Base-by-base conservation (phyloP, 2,797 vertebrate genomes). In the Notolabrus celidotus region DNA sequence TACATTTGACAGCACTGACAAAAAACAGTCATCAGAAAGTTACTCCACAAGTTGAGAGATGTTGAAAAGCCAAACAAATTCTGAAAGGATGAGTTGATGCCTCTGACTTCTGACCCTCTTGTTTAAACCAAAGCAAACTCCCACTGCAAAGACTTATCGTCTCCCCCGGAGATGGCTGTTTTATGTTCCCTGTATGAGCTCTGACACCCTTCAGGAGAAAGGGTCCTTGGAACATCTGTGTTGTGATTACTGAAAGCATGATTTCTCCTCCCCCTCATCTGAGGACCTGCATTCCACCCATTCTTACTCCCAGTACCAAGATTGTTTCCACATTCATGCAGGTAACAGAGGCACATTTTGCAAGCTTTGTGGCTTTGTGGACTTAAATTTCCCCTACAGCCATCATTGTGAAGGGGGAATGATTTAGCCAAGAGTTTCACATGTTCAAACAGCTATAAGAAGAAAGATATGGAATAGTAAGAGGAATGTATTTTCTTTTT, bases 161-260 rank as follows among this genome's bases (percentile, higher is more conserved):
- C 66, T 63, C 71, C 71, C 67, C 39, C 51, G 49, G 76, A 75
- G 80, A 88, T 58, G 71, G 60, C 79, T 81, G 87, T 67, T 87
- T 89, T 83, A 82, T 80, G 83, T 87, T 79, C 79, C 74, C 53
- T 7, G 33, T 80, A 67, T 86, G 85, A 85, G 80, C 88, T 54
- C 80, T 82, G 88, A 91, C 85, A 84, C 79, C 72, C 34, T 51
- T 85, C 82, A 89, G 78, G 62, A 62, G 63, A 77, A 60, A 64
- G 20, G 69, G 79, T 83, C 83, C 83, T 81, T 72, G 50, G 78
- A 87, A 85, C 89, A 91, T 91, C 86, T 91, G 90, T 86, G 86
- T 86, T 83, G 82, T 84, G 74, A 88, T 89, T 83, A 72, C 50
- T 66, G 67, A 70, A 75, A 64, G 75, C 72, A 17, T 10, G 6